Base-by-base conservation (phyloP, 2,113 vertebrate genomes). In the Engystomops pustulosus region DNA sequence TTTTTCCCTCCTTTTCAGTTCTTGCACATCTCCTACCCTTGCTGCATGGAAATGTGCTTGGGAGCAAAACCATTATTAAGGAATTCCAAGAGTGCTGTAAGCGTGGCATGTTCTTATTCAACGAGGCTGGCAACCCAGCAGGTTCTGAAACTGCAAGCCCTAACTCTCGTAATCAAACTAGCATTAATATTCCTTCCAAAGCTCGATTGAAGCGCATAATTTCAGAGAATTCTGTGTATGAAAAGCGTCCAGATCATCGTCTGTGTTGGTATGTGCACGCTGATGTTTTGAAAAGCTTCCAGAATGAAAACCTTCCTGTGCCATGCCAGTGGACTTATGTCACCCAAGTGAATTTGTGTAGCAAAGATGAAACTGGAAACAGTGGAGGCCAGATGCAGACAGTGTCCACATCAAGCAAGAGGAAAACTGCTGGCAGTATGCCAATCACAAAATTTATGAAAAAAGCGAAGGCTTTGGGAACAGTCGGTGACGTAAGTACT, bases 381-480 rank as follows among this genome's bases (percentile, higher is more conserved):
- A 88, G 85, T 0, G 0, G 5, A 0, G 69, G 53, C 0, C 65
- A 89, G 4, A 87, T 86, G 58, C 95, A 93, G 84, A 86, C 85
- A 62, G 86, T 85, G 9, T 94, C 95, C 0, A 27, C 87, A 6
- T 85, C 94, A 0, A 91, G 87, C 67, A 98, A 97, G 88, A 94
- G 95, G 88, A 99, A 96, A 88, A 89, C 93, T 1, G 55, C 88
- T 0, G 95, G 94, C 6, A 98, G 95, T 91, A 97, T 98, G 96
- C 96, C 94, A 8, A 99, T 99, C 91, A 99, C 95, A 0, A 96
- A 93, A 88, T 99, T 98, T 91, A 98, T 99, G 96, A 99, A 95
- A 88, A 96, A 90, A 69, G 94, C 93, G 23, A 83, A 90, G 4
- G 92, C 90, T 0, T 85, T 91, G 0, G 93, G 90, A 9, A 95